A percentile compares a stretch with the other conserved stretches of the same genome.
phyloP scores from a whole-genome alignment of 2,113 vertebrate species.

The Nibea coibor region DNA sequence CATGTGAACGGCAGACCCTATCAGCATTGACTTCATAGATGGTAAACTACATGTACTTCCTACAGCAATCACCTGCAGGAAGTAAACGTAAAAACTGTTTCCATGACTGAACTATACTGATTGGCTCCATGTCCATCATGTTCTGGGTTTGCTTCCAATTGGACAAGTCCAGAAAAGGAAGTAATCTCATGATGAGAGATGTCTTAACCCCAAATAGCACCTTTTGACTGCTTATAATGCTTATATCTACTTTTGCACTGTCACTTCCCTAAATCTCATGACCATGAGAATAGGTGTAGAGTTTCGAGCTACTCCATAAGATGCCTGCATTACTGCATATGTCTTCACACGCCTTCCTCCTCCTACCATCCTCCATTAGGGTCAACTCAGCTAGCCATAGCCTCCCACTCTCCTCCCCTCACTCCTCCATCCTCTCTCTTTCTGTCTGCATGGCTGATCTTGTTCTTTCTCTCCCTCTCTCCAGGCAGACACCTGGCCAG shows the following conservation, averaged over 20 bases:
- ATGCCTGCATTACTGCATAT: not conserved
- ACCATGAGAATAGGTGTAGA: not conserved
- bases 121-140: not conserved
- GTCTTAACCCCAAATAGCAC: not conserved
- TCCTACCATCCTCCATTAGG: constrained; percentile 23
- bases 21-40: too few species aligned
- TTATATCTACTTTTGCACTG: not conserved
- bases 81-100: not conserved
- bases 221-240: not conserved
- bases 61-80: not conserved
- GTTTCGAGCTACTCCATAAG: not conserved
- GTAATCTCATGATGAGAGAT: too few species aligned
- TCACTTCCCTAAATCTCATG: not conserved
- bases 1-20: too few species aligned
- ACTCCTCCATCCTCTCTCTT: not conserved
- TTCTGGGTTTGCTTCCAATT: not conserved
- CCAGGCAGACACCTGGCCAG: constrained; percentile 71
- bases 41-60: not conserved
- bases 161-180: not conserved
- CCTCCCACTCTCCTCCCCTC: constrained; percentile 33
- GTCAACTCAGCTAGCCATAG: constrained; percentile 39
- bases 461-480: constrained; percentile 53
- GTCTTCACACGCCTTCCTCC: constrained; percentile 5
- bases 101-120: not conserved
- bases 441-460: constrained; percentile 54